These are phyloP conservation scores for Heteropelma amictum DNA, from an alignment of 2,888 invertebrate genomes.

Conservation along the genomic window DNA sequence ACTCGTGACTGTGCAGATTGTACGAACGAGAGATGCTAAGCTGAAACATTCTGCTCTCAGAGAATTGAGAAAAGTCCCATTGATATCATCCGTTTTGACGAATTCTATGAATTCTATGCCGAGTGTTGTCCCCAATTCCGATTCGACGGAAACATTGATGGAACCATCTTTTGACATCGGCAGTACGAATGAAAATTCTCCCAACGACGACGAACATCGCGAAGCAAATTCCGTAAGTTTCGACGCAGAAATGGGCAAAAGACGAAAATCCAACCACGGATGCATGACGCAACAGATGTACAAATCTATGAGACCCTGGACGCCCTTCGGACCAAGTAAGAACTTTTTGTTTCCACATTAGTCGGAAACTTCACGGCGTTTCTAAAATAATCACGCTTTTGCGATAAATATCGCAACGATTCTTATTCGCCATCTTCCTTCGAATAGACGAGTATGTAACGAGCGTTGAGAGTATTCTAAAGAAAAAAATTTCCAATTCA, in stretches of 20 bases:
- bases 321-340: slow-evolving; percentile 64
- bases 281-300: slow-evolving; percentile 58
- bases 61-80: slow-evolving; percentile 59
- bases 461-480: too few relatives aligned
- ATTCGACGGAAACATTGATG: slow-evolving; percentile 61
- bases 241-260: too few relatives aligned
- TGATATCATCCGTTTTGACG: slow-evolving; percentile 55
- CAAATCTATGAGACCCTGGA: slow-evolving; percentile 70
- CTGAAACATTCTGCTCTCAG: slow-evolving; percentile 59
- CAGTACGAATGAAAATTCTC: slow-evolving; percentile 36
- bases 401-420: too few relatives aligned
- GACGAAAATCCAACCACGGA: too few relatives aligned
- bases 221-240: too few relatives aligned
- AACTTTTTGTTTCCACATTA: not conserved
- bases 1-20: slow-evolving; percentile 56
- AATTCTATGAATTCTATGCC: slow-evolving; percentile 58
- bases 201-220: too few relatives aligned
- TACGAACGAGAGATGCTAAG: slow-evolving; percentile 63
- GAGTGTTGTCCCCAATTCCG: slow-evolving; percentile 45
- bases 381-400: not conserved
- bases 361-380: not conserved
- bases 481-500: too few relatives aligned
- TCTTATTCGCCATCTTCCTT: too few relatives aligned
- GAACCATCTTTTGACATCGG: slow-evolving; percentile 64
- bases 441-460: too few relatives aligned